Evolutionary conservation across 2,888 invertebrate species (phyloP).

Genomic region (Crocallis elinguaria): DNA sequence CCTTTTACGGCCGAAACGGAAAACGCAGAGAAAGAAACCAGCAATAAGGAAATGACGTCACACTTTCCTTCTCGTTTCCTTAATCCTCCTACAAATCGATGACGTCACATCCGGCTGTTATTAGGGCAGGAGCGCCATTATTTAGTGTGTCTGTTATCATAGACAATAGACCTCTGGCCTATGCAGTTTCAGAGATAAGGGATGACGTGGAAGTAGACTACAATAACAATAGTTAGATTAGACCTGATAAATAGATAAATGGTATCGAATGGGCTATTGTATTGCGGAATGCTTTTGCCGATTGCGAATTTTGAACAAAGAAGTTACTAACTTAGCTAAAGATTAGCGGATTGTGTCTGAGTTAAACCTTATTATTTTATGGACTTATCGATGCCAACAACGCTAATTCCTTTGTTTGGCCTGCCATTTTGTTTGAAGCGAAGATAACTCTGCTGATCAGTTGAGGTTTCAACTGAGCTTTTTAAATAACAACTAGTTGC

Average conservation of each 20-base stretch:
- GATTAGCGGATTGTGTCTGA: not conserved
- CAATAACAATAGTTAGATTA: conserved; percentile 10
- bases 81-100: not conserved
- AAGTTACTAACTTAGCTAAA: not conserved
- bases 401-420: too few relatives aligned
- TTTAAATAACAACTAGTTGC: too few relatives aligned
- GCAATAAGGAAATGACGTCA: conserved; percentile 10
- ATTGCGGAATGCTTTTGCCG: not conserved
- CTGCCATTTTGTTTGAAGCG: too few relatives aligned
- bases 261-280: not conserved
- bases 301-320: not conserved
- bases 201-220: not conserved
- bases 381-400: too few relatives aligned
- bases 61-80: not conserved
- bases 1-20: conserved; percentile 1
- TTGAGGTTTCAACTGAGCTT: too few relatives aligned
- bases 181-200: conserved; percentile 7
- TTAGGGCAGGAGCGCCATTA: not conserved
- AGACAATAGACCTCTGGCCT: conserved; percentile 3
- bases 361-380: not conserved
- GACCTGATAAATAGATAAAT: conserved; percentile 1
- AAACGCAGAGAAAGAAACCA: conserved; percentile 1
- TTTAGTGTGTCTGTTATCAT: not conserved
- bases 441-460: too few relatives aligned
- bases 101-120: conserved; percentile 14